phyloP scores from a whole-genome alignment of 2,888 invertebrate genomes.

The Nomada flava region DNA sequence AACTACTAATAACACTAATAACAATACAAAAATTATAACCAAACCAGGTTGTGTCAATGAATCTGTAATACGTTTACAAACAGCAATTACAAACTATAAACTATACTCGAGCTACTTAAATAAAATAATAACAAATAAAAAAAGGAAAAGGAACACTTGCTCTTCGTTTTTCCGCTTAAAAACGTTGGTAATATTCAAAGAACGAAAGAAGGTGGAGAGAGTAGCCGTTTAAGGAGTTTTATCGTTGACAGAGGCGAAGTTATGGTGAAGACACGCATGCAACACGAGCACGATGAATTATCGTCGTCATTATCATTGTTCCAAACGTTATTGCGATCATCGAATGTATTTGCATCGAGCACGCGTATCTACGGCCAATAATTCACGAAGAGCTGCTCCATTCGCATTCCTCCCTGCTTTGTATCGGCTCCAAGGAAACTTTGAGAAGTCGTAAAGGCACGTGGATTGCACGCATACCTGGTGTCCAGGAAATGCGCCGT shows the following conservation, averaged over 20 bases:
- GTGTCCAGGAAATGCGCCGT: constrained; percentile 9
- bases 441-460: constrained; percentile 34
- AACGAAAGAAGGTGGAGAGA: not conserved
- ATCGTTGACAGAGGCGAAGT: constrained; percentile 22
- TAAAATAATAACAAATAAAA: too few relatives aligned
- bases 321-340: constrained; percentile 42
- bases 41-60: too few relatives aligned
- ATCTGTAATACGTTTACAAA: too few relatives aligned
- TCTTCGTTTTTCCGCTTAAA: not conserved
- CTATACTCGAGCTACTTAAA: too few relatives aligned
- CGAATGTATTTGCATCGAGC: constrained; percentile 44
- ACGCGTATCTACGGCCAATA: constrained; percentile 37
- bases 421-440: constrained; percentile 67
- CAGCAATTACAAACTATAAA: too few relatives aligned
- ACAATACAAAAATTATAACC: too few relatives aligned
- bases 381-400: constrained; percentile 38
- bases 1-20: too few relatives aligned
- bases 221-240: not conserved
- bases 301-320: constrained; percentile 41
- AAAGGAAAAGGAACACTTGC: too few relatives aligned
- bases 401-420: constrained; percentile 43
- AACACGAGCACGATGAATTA: constrained; percentile 40
- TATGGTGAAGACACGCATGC: constrained; percentile 8
- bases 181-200: not conserved
- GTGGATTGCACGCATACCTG: constrained; percentile 9